Conservation (phyloP, 2,797 vertebrate genomes). For the Hapalemur alaotrensis region DNA sequence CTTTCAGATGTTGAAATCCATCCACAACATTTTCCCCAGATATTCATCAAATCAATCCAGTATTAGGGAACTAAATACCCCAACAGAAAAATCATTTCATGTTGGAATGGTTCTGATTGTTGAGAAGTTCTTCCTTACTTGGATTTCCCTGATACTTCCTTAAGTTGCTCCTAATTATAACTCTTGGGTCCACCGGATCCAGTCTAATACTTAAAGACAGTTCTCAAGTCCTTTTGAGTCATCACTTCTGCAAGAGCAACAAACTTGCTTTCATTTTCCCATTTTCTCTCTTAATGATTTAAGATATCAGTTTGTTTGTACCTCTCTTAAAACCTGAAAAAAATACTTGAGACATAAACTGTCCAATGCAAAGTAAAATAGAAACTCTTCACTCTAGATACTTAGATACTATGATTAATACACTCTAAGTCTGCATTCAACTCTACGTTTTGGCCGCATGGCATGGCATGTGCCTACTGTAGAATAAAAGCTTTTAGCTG, state of each 20-base stretch:
- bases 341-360: neutral
- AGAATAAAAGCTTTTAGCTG: neutral
- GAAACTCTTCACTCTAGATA: neutral
- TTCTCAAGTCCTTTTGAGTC: neutral
- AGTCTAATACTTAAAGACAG: neutral
- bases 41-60: neutral
- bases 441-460: neutral
- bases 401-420: neutral
- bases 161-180: neutral
- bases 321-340: neutral
- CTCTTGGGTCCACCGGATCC: neutral
- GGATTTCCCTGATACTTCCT: neutral
- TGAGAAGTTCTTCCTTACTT: neutral
- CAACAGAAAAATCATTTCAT: neutral
- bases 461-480: neutral
- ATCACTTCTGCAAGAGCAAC: neutral
- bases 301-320: neutral
- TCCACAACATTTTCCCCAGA: neutral
- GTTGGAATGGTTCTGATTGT: neutral
- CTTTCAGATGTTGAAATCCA: neutral
- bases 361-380: neutral
- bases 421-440: slow-evolving; percentile 12
- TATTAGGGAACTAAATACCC: neutral
- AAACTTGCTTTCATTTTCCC: neutral
- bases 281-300: neutral